Evolutionary conservation across 2,113 vertebrate genomes (phyloP).

Genomic region (Spermophilus dauricus): DNA sequence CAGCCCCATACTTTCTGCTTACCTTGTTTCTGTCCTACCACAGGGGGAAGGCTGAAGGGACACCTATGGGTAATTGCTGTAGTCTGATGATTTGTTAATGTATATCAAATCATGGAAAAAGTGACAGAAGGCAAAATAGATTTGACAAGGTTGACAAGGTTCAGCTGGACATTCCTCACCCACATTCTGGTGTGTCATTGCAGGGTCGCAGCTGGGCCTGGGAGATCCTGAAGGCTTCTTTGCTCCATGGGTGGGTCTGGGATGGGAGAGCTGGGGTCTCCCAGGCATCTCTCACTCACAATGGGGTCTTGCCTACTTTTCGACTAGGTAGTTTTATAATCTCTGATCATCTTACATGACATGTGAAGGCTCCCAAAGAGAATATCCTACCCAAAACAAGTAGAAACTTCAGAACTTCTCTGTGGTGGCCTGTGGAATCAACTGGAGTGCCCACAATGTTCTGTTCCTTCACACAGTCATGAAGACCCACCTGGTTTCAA

Average conservation of each 20-base stretch:
- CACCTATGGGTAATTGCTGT: background rate
- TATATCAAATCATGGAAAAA: background rate
- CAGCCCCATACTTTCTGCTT: background rate
- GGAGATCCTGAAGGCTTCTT: background rate
- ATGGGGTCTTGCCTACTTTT: background rate
- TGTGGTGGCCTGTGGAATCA: background rate
- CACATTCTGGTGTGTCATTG: background rate
- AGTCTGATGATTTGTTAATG: background rate
- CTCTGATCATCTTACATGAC: background rate
- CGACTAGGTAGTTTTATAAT: background rate
- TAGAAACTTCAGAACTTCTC: background rate
- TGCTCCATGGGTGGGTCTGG: background rate
- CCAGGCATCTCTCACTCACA: background rate
- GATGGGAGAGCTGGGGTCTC: background rate
- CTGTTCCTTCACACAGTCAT: background rate
- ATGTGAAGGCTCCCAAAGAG: background rate
- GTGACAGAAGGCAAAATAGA: background rate
- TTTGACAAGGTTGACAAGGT: background rate
- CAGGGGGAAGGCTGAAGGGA: rapidly evolving
- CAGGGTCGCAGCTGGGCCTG: rapidly evolving
- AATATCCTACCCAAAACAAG: background rate
- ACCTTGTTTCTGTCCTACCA: background rate
- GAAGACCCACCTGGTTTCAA: background rate
- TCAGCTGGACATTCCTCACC: background rate
- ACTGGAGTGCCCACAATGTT: background rate